phyloP scores from a whole-genome alignment of 2,888 invertebrate species.

The Apamea epomidion region DNA sequence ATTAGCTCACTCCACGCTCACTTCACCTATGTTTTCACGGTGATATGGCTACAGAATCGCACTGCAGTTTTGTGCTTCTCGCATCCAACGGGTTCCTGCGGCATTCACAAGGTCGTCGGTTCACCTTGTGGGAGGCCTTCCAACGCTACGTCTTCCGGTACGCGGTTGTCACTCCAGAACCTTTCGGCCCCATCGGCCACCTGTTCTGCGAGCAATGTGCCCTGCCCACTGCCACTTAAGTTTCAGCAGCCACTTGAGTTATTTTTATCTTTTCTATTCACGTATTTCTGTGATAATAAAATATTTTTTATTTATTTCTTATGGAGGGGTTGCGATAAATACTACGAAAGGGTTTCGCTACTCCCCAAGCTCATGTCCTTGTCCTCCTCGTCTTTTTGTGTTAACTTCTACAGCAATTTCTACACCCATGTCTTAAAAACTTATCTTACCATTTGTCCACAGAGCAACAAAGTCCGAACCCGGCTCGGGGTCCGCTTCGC shows the following conservation, averaged over 20 bases:
- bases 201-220: no score
- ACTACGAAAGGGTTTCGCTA: background rate
- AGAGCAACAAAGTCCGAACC: conserved; percentile 70
- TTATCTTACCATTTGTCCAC: conserved; percentile 3
- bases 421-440: background rate
- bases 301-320: background rate
- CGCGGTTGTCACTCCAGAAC: no score
- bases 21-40: no score
- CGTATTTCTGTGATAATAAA: background rate
- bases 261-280: background rate
- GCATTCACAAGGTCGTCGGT: no score
- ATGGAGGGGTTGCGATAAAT: background rate
- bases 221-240: no score
- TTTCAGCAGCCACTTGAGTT: background rate
- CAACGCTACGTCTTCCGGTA: no score
- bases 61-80: no score
- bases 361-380: background rate
- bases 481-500: conserved; percentile 84
- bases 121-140: no score
- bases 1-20: no score
- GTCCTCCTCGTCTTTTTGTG: background rate
- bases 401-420: background rate
- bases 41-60: no score
- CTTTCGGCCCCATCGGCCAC: no score
- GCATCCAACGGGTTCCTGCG: no score